phyloP scores from a whole-genome alignment of 2,797 vertebrate genomes.

The Acridotheres tristis region DNA sequence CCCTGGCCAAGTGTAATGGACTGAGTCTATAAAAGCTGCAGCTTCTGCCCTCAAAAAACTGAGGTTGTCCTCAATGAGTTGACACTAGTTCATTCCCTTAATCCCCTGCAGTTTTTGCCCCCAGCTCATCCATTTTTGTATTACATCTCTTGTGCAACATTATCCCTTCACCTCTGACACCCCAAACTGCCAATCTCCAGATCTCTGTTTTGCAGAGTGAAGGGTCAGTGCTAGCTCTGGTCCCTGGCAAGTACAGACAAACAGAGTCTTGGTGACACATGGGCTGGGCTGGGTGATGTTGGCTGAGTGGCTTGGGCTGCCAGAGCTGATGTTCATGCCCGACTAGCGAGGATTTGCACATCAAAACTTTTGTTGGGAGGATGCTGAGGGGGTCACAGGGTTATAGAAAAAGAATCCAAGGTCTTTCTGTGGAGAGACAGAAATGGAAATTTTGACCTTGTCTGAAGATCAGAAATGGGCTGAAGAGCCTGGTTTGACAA shows the following conservation, averaged over 20 bases:
- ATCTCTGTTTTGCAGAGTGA: rapidly evolving
- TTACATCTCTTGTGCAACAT: background rate
- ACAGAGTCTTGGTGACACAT: background rate
- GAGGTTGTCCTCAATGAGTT: background rate
- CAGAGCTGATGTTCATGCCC: background rate
- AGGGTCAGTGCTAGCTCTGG: background rate
- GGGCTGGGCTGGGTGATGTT: background rate
- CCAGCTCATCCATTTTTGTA: background rate
- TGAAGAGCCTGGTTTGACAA: background rate
- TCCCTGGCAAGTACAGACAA: background rate
- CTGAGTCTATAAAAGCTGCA: background rate
- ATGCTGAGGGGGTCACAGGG: background rate
- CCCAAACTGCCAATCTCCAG: background rate
- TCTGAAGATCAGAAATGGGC: conserved; percentile 1
- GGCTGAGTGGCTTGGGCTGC: background rate
- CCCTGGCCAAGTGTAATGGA: background rate
- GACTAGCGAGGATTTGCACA: background rate
- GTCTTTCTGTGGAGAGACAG: background rate
- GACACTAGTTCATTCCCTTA: background rate
- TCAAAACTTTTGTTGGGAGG: background rate
- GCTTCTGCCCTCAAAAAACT: background rate
- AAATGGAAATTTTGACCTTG: conserved; percentile 47
- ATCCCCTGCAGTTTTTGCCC: background rate
- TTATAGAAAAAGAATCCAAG: background rate
- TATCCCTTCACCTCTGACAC: background rate